Percentiles rank a stretch among this genome's conserved stretches.
These are phyloP conservation scores for Ptyas mucosa DNA, from an alignment of 2,113 vertebrate genomes.

Conservation along the genomic window DNA sequence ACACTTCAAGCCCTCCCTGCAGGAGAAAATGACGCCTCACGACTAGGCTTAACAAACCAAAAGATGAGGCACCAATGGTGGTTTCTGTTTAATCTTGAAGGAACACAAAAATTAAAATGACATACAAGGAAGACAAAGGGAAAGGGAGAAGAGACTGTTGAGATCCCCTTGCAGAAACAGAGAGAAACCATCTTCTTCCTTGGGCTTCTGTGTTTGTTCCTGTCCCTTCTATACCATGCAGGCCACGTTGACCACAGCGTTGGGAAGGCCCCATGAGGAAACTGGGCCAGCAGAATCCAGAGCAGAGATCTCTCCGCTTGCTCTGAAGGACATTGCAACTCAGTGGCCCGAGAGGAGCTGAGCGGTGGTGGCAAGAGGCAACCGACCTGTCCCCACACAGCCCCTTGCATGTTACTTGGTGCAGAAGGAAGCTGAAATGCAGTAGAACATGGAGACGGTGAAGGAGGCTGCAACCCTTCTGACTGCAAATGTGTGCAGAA, in stretches of 20 bases:
- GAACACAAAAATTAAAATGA: conserved; percentile 67
- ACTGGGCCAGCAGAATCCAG: background rate
- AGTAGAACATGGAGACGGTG: background rate
- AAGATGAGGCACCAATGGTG: conserved; percentile 33
- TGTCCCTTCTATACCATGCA: conserved; percentile 20
- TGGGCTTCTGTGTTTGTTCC: background rate
- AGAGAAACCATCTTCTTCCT: conserved; percentile 32
- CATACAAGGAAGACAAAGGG: conserved; percentile 66
- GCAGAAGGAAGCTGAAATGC: background rate
- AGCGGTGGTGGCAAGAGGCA: background rate
- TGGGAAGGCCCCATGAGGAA: background rate
- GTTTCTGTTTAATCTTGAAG: conserved; percentile 68
- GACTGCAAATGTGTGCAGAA: background rate
- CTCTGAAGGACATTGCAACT: background rate
- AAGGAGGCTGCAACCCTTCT: background rate
- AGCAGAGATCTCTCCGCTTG: background rate
- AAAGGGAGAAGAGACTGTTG: background rate
- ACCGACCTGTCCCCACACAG: background rate
- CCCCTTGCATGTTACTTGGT: background rate
- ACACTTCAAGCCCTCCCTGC: background rate
- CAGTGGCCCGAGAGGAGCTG: conserved; percentile 22
- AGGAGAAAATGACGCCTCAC: background rate
- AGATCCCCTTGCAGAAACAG: conserved; percentile 46
- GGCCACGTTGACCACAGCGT: conserved; percentile 29
- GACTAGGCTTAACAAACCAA: background rate